Percentiles rank a stretch among this genome's conserved stretches.
Evolutionary conservation across 2,888 invertebrate species (phyloP).

Genomic region (Ophion ellenae): DNA sequence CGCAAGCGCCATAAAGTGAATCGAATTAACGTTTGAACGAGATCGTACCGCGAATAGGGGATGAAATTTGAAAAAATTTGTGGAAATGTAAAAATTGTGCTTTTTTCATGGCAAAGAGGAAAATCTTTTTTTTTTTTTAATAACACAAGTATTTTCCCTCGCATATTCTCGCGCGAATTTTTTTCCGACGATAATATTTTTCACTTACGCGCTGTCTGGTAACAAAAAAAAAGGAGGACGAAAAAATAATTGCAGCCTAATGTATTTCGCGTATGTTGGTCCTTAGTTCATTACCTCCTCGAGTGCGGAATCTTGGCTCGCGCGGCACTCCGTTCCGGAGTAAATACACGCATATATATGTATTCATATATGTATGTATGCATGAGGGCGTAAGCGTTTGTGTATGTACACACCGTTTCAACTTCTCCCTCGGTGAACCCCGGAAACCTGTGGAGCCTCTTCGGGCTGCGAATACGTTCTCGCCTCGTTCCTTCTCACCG

Average conservation of each 20-base stretch:
- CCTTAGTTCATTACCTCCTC: slow-evolving; percentile 14
- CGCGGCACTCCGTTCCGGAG: background rate
- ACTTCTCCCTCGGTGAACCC: slow-evolving; percentile 19
- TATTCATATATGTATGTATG: too few relatives aligned
- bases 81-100: background rate
- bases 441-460: slow-evolving; percentile 60
- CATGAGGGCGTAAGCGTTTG: background rate
- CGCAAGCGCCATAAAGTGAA: too few relatives aligned
- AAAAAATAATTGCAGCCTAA: background rate
- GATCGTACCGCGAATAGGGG: background rate
- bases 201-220: background rate
- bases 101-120: background rate
- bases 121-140: background rate
- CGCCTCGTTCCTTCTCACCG: background rate
- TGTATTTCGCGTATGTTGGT: slow-evolving; percentile 1
- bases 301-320: slow-evolving; percentile 48
- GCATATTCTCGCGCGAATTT: background rate
- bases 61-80: background rate
- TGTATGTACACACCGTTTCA: slow-evolving; percentile 10
- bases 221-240: background rate
- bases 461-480: slow-evolving; percentile 17
- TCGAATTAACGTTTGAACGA: background rate
- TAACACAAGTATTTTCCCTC: background rate
- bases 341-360: background rate
- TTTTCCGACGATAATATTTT: background rate